Evolutionary conservation across 1,140 invertebrate species (phyloP).

Genomic region (Anastrepha ludens): DNA sequence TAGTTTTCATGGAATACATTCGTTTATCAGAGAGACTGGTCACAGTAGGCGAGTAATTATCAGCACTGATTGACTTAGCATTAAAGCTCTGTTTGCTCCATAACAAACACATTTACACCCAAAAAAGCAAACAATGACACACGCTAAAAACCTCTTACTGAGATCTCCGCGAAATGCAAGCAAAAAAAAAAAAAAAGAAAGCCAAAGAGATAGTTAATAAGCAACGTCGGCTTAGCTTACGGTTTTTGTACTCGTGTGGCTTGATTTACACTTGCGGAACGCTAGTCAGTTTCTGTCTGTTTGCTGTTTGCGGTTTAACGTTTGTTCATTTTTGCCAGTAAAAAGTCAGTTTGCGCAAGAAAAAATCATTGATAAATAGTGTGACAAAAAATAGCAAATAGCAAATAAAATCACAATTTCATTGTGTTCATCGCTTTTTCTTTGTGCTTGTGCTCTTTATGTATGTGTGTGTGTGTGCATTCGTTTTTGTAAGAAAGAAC

Average conservation of each 20-base stretch:
- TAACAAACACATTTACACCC: background rate
- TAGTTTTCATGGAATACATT: background rate
- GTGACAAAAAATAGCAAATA: background rate
- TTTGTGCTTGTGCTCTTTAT: background rate
- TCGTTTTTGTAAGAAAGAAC: background rate
- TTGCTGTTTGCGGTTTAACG: background rate
- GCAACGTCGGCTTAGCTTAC: background rate
- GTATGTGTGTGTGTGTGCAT: background rate
- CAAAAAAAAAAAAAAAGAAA: background rate
- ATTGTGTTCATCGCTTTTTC: no score
- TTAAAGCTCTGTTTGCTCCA: slow-evolving; percentile 1
- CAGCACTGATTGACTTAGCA: background rate
- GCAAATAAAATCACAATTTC: background rate
- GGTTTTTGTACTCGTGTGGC: background rate
- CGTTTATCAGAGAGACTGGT: background rate
- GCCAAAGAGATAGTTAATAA: background rate
- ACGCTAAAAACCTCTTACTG: background rate
- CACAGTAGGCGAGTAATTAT: slow-evolving; percentile 5
- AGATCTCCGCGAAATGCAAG: background rate
- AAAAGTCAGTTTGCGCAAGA: background rate
- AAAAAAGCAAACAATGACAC: background rate
- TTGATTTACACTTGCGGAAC: background rate
- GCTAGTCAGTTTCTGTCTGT: background rate
- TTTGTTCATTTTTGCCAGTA: background rate
- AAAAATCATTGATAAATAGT: background rate